Evolutionary conservation across 2,113 vertebrate genomes (phyloP), one percentile per base, ranked within the genome.

Genomic region (Vanacampus margaritifer): DNA sequence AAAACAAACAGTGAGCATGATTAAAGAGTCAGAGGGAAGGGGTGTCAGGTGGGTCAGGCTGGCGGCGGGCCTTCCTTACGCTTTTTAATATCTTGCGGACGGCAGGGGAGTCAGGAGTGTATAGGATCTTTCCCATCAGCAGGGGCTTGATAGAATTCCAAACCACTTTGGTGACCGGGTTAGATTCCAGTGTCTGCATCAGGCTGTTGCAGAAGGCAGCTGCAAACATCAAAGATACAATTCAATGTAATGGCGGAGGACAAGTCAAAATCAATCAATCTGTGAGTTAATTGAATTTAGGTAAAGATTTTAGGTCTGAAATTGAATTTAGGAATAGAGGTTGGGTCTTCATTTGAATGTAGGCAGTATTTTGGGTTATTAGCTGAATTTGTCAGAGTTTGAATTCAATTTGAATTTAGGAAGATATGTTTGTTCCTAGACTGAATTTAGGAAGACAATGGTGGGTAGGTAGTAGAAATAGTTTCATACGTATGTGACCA

Each of bases 41-140:
- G 79, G 76, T 76, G n/a, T 17, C 54, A 28, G 68, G 77, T 64
- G 75, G 84, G 79, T 79, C 67, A 56, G 63, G 61, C 59, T 26
- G 23, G 11, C 9, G 68, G 57, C 37, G 59, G 79, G 82, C 63
- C 63, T 69, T 59, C 64, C 95, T 96, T 94, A 98, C 97, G 26
- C 94, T 95, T 87, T 95, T 96, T 75, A 99, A 41, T 84, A 98
- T 94, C 86, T 92, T 87, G 75, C 66, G 89, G 37, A 92, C 88
- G 50, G 93, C 90, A 23, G 94, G 95, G 62, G 94, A 94, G 90
- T 97, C 91, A 0, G 97, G 97, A 76, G 94, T 87, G 76, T 93
- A 98, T 57, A 98, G 93, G 78, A 99, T 94, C 92, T 98, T 98
- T 79, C 97, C 97, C 95, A 98, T 98, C 86, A 99, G 86, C 83